Evolutionary conservation across 1,140 invertebrate species (phyloP).

Genomic region (Danaus plexippus): DNA sequence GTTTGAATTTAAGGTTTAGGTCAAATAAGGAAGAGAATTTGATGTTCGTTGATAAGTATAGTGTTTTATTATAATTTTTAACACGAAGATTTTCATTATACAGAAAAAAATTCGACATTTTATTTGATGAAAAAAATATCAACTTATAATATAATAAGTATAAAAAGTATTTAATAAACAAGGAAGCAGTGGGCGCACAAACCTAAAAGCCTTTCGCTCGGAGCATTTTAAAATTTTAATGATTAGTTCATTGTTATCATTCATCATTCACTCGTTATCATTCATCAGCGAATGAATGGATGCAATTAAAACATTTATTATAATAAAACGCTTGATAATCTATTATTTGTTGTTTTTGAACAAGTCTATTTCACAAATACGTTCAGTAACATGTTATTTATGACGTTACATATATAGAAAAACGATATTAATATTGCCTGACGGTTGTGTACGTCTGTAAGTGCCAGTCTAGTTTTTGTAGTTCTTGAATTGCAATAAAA

Average conservation of each 20-base stretch:
- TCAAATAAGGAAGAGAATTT: conserved; percentile 9
- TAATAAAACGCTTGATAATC: conserved; percentile 17
- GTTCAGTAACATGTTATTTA: conserved; percentile 3
- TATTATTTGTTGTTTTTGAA: conserved; percentile 11
- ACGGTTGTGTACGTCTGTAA: too few relatives aligned
- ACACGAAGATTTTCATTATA: too few relatives aligned
- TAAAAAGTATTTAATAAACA: too few relatives aligned
- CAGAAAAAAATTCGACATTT: too few relatives aligned
- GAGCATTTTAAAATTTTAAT: conserved; percentile 11
- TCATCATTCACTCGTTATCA: conserved; percentile 16
- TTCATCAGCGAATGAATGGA: conserved; percentile 24
- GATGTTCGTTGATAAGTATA: too few relatives aligned
- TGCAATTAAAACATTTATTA: conserved; percentile 25
- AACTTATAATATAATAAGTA: too few relatives aligned
- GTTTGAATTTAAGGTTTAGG: conserved; percentile 40
- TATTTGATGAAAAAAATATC: too few relatives aligned
- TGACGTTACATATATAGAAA: not conserved
- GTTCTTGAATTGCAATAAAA: too few relatives aligned
- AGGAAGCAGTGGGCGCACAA: too few relatives aligned
- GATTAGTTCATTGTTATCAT: conserved; percentile 10
- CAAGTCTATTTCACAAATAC: conserved; percentile 8
- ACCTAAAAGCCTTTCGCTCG: too few relatives aligned
- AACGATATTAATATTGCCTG: not conserved
- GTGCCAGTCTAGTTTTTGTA: too few relatives aligned
- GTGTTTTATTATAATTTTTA: too few relatives aligned